These are phyloP conservation scores for Perca schrenkii DNA, from an alignment of 2,113 vertebrate species.

Conservation along the genomic window DNA sequence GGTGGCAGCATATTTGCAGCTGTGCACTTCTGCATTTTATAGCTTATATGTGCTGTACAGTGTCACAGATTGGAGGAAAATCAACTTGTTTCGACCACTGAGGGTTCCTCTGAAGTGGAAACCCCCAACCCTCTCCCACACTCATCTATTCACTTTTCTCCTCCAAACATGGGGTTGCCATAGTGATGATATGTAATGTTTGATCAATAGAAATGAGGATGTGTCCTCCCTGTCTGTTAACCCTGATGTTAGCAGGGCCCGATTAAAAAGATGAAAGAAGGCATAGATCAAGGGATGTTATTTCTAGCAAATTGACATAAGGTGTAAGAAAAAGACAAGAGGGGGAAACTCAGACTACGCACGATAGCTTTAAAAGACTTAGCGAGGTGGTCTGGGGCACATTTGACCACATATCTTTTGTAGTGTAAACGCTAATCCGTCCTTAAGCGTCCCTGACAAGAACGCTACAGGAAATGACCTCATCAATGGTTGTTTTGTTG, in stretches of 20 bases:
- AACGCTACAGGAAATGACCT: no score
- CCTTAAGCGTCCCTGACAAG: no score
- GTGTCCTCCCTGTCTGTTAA: conserved; percentile 38
- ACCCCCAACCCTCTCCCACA: background rate
- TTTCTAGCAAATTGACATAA: background rate
- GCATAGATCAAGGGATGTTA: conserved; percentile 23
- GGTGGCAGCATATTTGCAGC: conserved; percentile 45
- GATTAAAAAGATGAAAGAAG: conserved; percentile 3
- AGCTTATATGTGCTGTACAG: conserved; percentile 11
- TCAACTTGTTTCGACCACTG: background rate
- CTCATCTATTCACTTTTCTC: conserved; percentile 18
- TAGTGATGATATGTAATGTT: conserved; percentile 62
- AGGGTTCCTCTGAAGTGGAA: conserved; percentile 32
- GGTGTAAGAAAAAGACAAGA: background rate
- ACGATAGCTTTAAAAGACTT: no score
- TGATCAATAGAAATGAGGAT: conserved; percentile 67
- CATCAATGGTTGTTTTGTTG: no score
- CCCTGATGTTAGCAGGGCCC: background rate
- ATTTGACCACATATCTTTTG: no score
- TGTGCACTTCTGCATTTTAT: conserved; percentile 23
- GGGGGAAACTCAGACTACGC: background rate
- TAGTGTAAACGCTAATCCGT: no score
- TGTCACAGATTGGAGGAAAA: conserved; percentile 26
- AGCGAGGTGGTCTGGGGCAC: no score
- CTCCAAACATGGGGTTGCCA: conserved; percentile 44